Base-by-base conservation (phyloP, 1,140 invertebrate genomes). In the Colletes latitarsis region DNA sequence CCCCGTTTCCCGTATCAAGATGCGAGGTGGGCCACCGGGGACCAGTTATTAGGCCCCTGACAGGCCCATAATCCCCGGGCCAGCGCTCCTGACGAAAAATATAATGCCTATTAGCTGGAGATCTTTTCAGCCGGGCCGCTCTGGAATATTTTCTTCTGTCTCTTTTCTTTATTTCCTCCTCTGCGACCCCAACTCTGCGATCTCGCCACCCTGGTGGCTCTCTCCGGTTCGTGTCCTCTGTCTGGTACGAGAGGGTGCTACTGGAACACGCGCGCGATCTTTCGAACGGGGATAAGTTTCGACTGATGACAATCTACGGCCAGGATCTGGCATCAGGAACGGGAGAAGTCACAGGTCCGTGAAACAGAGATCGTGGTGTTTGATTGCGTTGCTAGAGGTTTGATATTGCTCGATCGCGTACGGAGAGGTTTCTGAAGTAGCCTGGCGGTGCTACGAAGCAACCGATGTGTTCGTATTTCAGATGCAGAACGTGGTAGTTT, bases 1-100 rank as follows among this genome's bases (percentile, higher is more conserved):
- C 79, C 86, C 82, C 81, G 81, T 87, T 89, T 78, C 82, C 83
- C 83, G 85, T 90, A 90, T 91, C 88, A 46, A 89, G 88, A 90
- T 89, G 85, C 81, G 83, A 73, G 67, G 62, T 63, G 76, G 39
- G 84, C 77, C 85, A 60, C 66, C 83, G 81, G 63, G 69, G 87
- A 88, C 88, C 86, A 92, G 89, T 92, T 91, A 92, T 92, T 92
- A 91, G 88, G 66, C 85, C 81, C 73, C 85, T 90, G 90, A 91
- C 90, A 91, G 90, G 86, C 88, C 90, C 85, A 87, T 92, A 92
- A 91, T 91, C 88, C 89, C 57, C 41, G 6, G 39, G 55, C 53
- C 80, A 62, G 39, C 19, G 58, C 66, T 72, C 39, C 49, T 75
- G 69, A 84, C 84, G 84, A 84, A 87, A 89, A 89, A 89, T 90